A percentile compares a stretch with the other conserved stretches of the same genome.
Conservation (phyloP, 2,113 vertebrate genomes). For the Chloebia gouldiae region DNA sequence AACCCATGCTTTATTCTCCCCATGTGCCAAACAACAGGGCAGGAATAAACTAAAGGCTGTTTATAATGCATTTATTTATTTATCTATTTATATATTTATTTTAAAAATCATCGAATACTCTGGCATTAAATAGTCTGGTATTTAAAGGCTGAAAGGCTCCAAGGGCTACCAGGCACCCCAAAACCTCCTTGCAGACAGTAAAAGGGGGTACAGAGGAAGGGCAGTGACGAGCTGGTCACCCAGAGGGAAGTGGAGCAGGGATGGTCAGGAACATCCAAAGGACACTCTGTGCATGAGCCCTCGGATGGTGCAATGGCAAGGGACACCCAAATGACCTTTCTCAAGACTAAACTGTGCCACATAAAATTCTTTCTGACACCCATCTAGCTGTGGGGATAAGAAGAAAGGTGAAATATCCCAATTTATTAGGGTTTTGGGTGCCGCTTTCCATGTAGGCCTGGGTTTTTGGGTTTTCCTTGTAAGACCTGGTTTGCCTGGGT, state of each 20-base stretch:
- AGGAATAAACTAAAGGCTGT: background rate
- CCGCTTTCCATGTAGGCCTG: background rate
- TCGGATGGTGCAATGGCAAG: background rate
- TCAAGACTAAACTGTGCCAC: background rate
- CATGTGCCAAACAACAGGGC: background rate
- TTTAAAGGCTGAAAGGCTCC: background rate
- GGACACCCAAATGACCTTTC: background rate
- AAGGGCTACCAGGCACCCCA: background rate
- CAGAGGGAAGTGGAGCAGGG: background rate
- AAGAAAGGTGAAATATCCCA: background rate
- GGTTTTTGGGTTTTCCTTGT: background rate
- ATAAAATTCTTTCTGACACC: background rate
- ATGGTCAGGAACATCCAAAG: background rate
- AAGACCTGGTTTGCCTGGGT: background rate
- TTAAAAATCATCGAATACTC: background rate
- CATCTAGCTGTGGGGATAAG: background rate
- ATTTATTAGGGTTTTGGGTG: background rate
- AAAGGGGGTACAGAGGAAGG: background rate
- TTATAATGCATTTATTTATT: background rate
- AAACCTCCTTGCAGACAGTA: background rate
- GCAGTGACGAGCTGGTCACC: rapidly evolving
- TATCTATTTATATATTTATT: background rate
- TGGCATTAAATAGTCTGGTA: background rate
- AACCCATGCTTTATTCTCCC: background rate
- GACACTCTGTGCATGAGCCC: rapidly evolving